Percentiles rank a stretch among this genome's conserved stretches.
phyloP scores from a whole-genome alignment of 2,888 invertebrate genomes.

The Drosophila atripex region DNA sequence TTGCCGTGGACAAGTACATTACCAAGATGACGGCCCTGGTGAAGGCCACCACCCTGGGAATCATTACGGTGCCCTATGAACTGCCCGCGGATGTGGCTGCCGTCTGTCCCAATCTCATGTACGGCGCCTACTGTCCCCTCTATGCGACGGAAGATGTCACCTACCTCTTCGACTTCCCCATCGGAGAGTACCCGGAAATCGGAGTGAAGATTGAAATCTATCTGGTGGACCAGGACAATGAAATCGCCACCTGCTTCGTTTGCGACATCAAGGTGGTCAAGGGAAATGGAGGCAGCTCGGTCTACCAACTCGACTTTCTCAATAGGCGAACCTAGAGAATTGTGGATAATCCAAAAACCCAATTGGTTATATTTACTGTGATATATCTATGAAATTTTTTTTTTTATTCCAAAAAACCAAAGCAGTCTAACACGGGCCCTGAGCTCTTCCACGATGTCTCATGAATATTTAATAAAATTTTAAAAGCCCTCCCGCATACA shows the following conservation, averaged over 20 bases:
- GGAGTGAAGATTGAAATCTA: constrained; percentile 79
- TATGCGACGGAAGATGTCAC: constrained; percentile 81
- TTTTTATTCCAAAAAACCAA: constrained; percentile 12
- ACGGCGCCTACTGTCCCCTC: constrained; percentile 81
- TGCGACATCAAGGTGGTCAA: constrained; percentile 82
- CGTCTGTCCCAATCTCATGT: constrained; percentile 79
- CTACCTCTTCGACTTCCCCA: constrained; percentile 80
- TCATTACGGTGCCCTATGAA: constrained; percentile 81
- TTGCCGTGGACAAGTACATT: constrained; percentile 68
- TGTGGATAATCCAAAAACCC: constrained; percentile 1
- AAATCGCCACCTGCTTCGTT: constrained; percentile 73
- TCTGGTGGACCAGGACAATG: constrained; percentile 75
- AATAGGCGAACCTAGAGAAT: constrained; percentile 12
- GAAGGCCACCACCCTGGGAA: constrained; percentile 80
- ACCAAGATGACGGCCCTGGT: constrained; percentile 63
- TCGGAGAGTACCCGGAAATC: constrained; percentile 81
- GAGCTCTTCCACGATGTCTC: constrained; percentile 12
- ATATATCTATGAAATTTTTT: constrained; percentile 36
- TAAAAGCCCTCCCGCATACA: constrained; percentile 28
- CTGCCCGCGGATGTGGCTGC: constrained; percentile 78
- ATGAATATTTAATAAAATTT: constrained; percentile 42
- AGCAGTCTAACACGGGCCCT: constrained; percentile 4
- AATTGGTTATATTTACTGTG: constrained; percentile 53
- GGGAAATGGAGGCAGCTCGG: constrained; percentile 19
- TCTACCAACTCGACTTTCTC: constrained; percentile 59